Base-by-base conservation (phyloP, 2,888 invertebrate genomes). In the Tetragnatha montana region DNA sequence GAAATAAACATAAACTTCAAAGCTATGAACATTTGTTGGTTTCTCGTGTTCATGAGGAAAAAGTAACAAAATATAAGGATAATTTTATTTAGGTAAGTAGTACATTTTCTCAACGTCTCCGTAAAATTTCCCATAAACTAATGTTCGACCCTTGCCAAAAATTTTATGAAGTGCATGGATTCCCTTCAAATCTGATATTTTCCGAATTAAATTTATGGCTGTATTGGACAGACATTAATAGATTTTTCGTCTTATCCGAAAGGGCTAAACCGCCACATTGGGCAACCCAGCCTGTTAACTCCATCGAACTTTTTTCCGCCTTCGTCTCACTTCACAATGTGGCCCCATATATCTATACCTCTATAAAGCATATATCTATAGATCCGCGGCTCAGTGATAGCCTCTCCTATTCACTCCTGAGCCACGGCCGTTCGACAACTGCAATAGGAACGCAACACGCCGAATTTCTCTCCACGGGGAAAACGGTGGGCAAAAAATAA, bases 401-500 rank as follows among this genome's bases (percentile, higher is more conserved):
- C 68, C 35, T 49, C 81, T 76, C 78, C 89, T 82, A 84, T 90
- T 90, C 89, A 87, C 82, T 74, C 87, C 86, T 87, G 60, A n/a
- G 76, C 84, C 81, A 70, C 50, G 35, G 49, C 81, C 50, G 49
- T 82, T 82, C 81, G 79, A 87, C 89, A 89, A 87, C 82, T 47
- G 82, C 89, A 89, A 89, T 89, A 89, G 86, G 78, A 90, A 75
- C 82, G 78, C 79, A 90, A 90, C 82, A 87, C 75, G 81, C 81
- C 69, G 89, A 86, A 89, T 78, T 89, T 82, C 78, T 87, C 81
- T 86, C 86, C 49, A 81, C 81, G 71, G 75, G 49, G 71, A 71
- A 51, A 82, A 70, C 71, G 22, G 22, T 60, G 51, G 80, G 78
- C 49, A 89, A 85, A 80, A 81, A 89, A 86, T 85, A 89, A 85